Evolutionary conservation across 2,888 invertebrate genomes (phyloP).

Genomic region (Agrypnus murinus): DNA sequence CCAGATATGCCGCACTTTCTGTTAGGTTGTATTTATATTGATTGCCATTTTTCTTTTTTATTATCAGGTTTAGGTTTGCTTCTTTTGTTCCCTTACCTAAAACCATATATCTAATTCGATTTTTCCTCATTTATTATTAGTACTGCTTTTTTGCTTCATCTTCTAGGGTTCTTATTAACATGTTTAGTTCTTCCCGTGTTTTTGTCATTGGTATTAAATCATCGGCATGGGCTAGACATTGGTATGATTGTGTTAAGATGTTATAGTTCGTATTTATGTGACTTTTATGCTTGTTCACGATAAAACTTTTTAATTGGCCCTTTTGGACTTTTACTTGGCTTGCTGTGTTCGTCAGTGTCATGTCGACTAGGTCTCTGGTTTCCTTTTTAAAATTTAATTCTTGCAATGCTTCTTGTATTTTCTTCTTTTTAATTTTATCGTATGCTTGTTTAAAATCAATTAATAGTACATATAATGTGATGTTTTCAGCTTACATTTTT

Average conservation of each 20-base stretch:
- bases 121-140: constrained; percentile 1
- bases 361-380: constrained; percentile 1
- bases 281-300: neutral
- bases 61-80: neutral
- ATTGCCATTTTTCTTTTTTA: neutral
- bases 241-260: neutral
- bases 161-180: neutral
- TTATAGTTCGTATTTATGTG: neutral
- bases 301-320: neutral
- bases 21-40: neutral
- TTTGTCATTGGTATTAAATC: neutral
- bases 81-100: neutral
- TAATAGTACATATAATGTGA: neutral
- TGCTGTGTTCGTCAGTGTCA: neutral
- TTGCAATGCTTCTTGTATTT: neutral
- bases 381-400: too few relatives aligned
- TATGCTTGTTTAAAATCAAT: constrained; percentile 7
- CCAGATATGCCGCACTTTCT: constrained; percentile 1
- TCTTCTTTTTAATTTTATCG: neutral
- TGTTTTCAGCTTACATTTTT: neutral
- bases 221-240: neutral
- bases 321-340: neutral
- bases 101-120: constrained; percentile 5
- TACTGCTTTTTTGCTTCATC: too few relatives aligned
- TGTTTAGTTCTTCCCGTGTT: constrained; percentile 1